Conservation (phyloP, 2,113 vertebrate genomes). For the Podarcis raffonei region DNA sequence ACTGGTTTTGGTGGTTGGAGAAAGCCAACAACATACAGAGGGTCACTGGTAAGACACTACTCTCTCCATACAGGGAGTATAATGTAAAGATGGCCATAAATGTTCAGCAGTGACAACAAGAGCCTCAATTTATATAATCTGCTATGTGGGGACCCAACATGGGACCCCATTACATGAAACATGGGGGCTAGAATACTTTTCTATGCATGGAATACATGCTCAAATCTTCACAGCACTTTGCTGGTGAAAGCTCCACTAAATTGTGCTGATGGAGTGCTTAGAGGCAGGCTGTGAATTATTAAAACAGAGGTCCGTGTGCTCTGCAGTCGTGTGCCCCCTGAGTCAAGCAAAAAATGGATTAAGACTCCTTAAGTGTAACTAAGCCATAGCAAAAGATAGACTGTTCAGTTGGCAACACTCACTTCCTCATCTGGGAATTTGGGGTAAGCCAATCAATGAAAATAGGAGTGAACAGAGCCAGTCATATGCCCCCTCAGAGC, state of each 20-base stretch:
- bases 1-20: too few species aligned
- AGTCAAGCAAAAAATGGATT: neutral
- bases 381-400: neutral
- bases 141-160: neutral
- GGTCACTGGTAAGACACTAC: neutral
- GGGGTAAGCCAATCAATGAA: neutral
- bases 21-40: neutral
- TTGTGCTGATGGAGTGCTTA: slow-evolving; percentile 7
- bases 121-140: neutral
- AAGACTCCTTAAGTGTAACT: slow-evolving; percentile 1
- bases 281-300: slow-evolving; percentile 22
- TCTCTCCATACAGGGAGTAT: neutral
- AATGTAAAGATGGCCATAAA: neutral
- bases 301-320: neutral
- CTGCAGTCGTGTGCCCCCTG: neutral
- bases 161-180: too few species aligned
- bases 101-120: neutral
- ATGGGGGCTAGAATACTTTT: neutral
- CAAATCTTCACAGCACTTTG: neutral
- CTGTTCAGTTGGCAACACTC: neutral
- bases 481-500: neutral
- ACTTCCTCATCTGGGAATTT: neutral
- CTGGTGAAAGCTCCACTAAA: neutral
- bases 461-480: neutral
- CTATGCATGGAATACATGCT: neutral